Evolutionary conservation across 2,888 invertebrate genomes (phyloP).

Genomic region (Microctonus hyperodae): DNA sequence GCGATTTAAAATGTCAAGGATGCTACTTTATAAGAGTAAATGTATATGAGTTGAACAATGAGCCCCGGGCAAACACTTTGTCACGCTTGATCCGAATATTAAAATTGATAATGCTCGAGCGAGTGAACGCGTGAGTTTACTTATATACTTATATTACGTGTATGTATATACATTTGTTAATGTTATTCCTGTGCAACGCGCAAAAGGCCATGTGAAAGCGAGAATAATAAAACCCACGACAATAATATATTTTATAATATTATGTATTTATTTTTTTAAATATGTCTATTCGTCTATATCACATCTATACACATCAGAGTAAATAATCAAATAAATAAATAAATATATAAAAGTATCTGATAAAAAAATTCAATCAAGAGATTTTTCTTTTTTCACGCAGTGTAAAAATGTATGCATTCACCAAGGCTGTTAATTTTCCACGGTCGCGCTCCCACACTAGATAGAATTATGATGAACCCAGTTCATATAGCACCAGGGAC

Average conservation of each 20-base stretch:
- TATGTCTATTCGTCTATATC: too few relatives aligned
- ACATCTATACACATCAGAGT: too few relatives aligned
- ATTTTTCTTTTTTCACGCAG: not conserved
- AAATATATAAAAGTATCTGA: too few relatives aligned
- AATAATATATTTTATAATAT: not conserved
- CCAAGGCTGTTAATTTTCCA: slow-evolving; percentile 37
- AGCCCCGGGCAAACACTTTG: slow-evolving; percentile 28
- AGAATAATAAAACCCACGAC: not conserved
- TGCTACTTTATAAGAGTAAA: slow-evolving; percentile 24
- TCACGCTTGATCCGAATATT: slow-evolving; percentile 28
- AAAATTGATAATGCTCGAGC: slow-evolving; percentile 14
- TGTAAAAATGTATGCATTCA: slow-evolving; percentile 30
- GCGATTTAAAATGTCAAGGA: slow-evolving; percentile 33
- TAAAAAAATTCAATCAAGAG: too few relatives aligned
- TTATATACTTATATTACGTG: too few relatives aligned
- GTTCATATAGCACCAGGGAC: slow-evolving; percentile 17
- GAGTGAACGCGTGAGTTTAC: not conserved
- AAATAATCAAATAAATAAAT: too few relatives aligned
- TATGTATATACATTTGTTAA: not conserved
- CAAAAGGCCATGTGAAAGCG: slow-evolving; percentile 1
- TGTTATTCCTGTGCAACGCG: not conserved
- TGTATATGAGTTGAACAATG: slow-evolving; percentile 10
- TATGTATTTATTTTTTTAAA: too few relatives aligned
- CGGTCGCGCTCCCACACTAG: slow-evolving; percentile 14
- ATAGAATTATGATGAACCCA: not conserved